These are phyloP conservation scores for Odontomyia ornata DNA, from an alignment of 2,888 invertebrate species.

Conservation along the genomic window DNA sequence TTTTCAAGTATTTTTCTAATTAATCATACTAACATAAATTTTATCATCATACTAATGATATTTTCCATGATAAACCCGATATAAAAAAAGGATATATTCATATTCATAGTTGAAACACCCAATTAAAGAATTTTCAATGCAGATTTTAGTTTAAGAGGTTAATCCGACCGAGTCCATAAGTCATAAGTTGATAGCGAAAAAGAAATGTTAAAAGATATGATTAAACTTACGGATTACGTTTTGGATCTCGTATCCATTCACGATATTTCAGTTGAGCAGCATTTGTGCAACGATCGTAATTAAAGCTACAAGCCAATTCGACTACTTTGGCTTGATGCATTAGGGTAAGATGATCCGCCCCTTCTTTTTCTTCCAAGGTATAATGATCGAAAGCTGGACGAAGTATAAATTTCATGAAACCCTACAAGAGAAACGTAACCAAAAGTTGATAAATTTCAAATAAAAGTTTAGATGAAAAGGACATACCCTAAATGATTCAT, in stretches of 20 bases:
- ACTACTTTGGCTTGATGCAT: constrained; percentile 67
- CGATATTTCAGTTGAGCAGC: constrained; percentile 65
- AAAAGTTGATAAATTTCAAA: background rate
- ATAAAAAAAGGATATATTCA: too few species aligned
- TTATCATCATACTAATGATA: too few species aligned
- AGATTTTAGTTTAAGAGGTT: too few species aligned
- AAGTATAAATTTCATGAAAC: constrained; percentile 63
- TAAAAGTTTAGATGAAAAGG: background rate
- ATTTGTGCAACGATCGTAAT: constrained; percentile 66
- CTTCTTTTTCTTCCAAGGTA: constrained; percentile 64
- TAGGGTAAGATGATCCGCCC: constrained; percentile 66
- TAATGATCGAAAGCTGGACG: constrained; percentile 64
- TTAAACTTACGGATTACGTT: constrained; percentile 67
- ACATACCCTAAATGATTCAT: constrained; percentile 69
- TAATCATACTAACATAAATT: too few species aligned
- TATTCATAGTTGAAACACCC: too few species aligned
- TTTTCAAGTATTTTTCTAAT: too few species aligned
- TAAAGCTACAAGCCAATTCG: constrained; percentile 67
- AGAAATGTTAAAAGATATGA: too few species aligned
- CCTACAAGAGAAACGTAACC: constrained; percentile 53
- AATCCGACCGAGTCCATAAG: too few species aligned
- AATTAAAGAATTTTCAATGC: too few species aligned
- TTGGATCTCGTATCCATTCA: constrained; percentile 65
- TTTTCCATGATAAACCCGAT: too few species aligned
- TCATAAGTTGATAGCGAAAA: too few species aligned